Percentiles rank a stretch among this genome's conserved stretches.
Conservation (phyloP, 1,140 invertebrate species). For the Heliconius eleuchia region DNA sequence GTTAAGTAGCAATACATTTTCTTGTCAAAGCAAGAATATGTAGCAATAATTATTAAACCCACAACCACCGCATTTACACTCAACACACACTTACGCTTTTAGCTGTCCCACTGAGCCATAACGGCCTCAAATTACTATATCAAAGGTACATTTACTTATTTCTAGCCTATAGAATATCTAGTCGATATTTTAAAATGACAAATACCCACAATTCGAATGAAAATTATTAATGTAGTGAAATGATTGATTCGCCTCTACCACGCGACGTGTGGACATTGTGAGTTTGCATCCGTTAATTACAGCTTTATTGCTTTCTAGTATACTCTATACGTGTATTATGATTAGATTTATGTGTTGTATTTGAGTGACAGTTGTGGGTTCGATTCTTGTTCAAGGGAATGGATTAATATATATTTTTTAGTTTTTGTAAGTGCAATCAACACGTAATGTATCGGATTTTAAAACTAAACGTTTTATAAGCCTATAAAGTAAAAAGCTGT, state of each 20-base stretch:
- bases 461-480: too few species aligned
- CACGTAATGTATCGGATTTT: too few species aligned
- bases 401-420: too few species aligned
- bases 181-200: constrained; percentile 28
- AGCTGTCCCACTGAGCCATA: too few species aligned
- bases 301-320: constrained; percentile 24
- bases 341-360: neutral
- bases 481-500: too few species aligned
- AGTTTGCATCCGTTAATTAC: constrained; percentile 25
- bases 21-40: too few species aligned
- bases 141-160: constrained; percentile 5
- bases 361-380: neutral
- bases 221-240: constrained; percentile 22
- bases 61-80: too few species aligned
- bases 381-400: too few species aligned
- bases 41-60: too few species aligned
- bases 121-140: neutral
- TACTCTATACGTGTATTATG: neutral
- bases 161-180: constrained; percentile 12
- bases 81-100: too few species aligned
- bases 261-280: constrained; percentile 30
- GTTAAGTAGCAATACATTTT: too few species aligned
- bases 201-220: constrained; percentile 21
- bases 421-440: too few species aligned
- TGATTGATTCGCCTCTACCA: constrained; percentile 34